Percentiles rank a stretch among this genome's conserved stretches.
phyloP scores from a whole-genome alignment of 2,113 vertebrate genomes.

The Hippopotamus amphibius region DNA sequence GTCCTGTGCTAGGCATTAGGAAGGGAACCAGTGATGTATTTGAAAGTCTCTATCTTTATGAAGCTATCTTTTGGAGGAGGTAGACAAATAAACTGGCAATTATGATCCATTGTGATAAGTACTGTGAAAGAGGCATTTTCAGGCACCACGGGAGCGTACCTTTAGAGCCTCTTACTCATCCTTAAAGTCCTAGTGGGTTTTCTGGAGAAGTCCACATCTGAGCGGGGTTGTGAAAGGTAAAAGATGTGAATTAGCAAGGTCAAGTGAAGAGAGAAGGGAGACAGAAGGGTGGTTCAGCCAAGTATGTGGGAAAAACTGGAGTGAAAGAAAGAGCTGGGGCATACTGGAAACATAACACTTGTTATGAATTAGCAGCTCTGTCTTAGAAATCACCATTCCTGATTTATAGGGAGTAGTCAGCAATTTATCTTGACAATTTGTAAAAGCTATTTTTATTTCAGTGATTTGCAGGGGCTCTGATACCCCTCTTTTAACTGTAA shows the following conservation, averaged over 20 bases:
- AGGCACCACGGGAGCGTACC: neutral
- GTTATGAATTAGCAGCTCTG: neutral
- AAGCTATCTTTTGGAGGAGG: neutral
- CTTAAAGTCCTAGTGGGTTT: neutral
- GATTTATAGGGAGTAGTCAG: neutral
- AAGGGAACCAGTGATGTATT: neutral
- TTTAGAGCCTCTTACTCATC: neutral
- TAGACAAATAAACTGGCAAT: neutral
- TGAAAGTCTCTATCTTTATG: neutral
- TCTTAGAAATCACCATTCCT: neutral
- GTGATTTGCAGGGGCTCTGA: neutral
- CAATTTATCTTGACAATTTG: neutral
- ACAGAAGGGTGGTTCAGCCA: neutral
- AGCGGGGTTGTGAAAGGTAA: neutral
- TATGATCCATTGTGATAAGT: neutral
- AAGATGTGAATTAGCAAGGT: neutral
- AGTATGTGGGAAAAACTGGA: neutral
- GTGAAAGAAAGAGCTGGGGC: neutral
- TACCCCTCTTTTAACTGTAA: constrained; percentile 17
- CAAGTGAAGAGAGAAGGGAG: neutral
- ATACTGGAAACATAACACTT: neutral
- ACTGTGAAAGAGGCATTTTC: neutral
- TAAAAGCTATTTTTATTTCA: neutral
- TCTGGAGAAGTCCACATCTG: neutral
- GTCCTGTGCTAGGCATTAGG: neutral